A percentile compares a stretch with the other conserved stretches of the same genome.
These are phyloP conservation scores for Lycodopsis pacificus DNA, from an alignment of 2,797 vertebrate species.

Conservation along the genomic window DNA sequence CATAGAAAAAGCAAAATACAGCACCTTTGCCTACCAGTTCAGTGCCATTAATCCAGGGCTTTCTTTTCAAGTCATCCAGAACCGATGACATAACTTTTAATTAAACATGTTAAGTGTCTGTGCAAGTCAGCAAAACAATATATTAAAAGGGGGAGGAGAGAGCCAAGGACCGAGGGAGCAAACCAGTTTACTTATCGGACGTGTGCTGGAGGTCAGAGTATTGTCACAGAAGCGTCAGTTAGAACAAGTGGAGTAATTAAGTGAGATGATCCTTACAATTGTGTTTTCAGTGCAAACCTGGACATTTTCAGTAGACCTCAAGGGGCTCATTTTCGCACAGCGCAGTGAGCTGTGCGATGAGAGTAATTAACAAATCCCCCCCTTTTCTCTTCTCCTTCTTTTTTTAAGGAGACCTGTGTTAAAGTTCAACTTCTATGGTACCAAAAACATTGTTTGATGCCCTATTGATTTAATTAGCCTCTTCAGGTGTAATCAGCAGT, in stretches of 20 bases:
- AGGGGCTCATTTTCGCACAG: conserved; percentile 14
- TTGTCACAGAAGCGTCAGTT: conserved; percentile 11
- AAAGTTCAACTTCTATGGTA: conserved; percentile 8
- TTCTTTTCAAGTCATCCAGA: neutral
- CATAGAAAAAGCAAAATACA: neutral
- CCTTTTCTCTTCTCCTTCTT: neutral
- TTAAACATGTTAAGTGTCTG: conserved; percentile 9
- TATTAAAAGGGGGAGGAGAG: neutral
- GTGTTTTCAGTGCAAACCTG: conserved; percentile 21
- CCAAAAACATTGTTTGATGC: conserved; percentile 5
- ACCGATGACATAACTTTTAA: conserved; percentile 23
- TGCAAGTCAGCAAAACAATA: neutral
- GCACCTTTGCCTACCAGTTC: neutral
- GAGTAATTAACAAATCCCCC: conserved; percentile 17
- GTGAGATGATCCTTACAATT: conserved; percentile 25
- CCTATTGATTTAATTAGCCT: conserved; percentile 17
- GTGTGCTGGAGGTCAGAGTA: conserved; percentile 16
- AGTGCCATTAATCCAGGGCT: neutral
- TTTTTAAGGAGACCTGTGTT: conserved; percentile 6
- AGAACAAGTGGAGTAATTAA: conserved; percentile 31
- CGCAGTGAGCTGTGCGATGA: conserved; percentile 16
- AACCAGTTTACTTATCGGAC: neutral
- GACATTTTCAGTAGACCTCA: conserved; percentile 15
- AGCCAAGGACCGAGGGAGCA: neutral
- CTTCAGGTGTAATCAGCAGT: conserved; percentile 28